phyloP scores from a whole-genome alignment of 2,888 invertebrate genomes.

The Notodonta dromedarius region DNA sequence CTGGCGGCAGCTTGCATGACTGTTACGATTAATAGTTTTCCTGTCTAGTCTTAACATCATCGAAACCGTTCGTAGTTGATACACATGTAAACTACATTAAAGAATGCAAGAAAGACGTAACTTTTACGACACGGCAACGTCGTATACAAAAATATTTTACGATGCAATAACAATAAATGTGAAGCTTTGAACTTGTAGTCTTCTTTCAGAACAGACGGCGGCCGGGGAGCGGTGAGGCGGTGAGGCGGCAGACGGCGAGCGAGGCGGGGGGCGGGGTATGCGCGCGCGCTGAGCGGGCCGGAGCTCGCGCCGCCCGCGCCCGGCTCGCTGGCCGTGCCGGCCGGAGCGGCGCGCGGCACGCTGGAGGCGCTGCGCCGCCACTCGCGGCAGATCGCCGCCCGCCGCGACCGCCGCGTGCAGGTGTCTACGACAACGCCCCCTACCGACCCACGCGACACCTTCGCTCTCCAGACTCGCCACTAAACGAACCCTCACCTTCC shows the following conservation, averaged over 20 bases:
- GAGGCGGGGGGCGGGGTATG: slow-evolving; percentile 16
- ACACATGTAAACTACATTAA: slow-evolving; percentile 15
- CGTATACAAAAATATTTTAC: slow-evolving; percentile 47
- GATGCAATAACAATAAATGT: slow-evolving; percentile 55
- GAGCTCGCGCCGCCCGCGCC: slow-evolving; percentile 35
- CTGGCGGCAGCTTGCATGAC: neutral
- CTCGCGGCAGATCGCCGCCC: slow-evolving; percentile 94
- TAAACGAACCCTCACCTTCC: slow-evolving; percentile 55
- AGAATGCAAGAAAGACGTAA: slow-evolving; percentile 32
- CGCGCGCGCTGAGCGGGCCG: slow-evolving; percentile 17
- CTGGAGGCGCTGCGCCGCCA: slow-evolving; percentile 93
- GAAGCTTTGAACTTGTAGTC: slow-evolving; percentile 49
- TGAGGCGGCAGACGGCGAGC: slow-evolving; percentile 15
- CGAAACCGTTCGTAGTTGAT: neutral
- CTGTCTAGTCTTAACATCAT: neutral
- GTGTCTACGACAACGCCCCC: slow-evolving; percentile 59
- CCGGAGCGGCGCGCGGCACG: slow-evolving; percentile 44
- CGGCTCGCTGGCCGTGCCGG: slow-evolving; percentile 15
- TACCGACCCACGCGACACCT: slow-evolving; percentile 16
- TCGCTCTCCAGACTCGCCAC: slow-evolving; percentile 14
- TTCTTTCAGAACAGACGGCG: slow-evolving; percentile 32
- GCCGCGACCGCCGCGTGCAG: slow-evolving; percentile 92
- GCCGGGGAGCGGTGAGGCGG: slow-evolving; percentile 7
- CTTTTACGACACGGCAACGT: slow-evolving; percentile 39
- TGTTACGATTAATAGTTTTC: neutral